These are phyloP conservation scores for Microdon myrmicae DNA, from an alignment of 2,888 invertebrate genomes.

Conservation along the genomic window DNA sequence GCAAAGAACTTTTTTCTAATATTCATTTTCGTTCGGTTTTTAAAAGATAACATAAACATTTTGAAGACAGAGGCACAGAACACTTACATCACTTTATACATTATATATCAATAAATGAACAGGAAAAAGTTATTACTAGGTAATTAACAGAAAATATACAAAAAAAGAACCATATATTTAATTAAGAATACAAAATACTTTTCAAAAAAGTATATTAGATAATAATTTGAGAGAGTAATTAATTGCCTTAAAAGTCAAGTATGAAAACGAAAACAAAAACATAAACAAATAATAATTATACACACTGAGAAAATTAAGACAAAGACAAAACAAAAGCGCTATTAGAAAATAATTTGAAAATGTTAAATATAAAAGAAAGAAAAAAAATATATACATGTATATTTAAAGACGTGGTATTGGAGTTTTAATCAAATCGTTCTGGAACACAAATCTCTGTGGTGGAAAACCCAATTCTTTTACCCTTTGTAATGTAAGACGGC, in stretches of 20 bases:
- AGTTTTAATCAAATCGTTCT: no score
- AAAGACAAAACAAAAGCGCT: constrained; percentile 21
- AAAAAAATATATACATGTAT: constrained; percentile 32
- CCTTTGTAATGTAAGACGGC: no score
- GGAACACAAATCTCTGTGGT: no score
- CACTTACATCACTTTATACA: no score
- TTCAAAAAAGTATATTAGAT: constrained; percentile 34
- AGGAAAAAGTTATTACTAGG: constrained; percentile 26
- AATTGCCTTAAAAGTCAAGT: constrained; percentile 44
- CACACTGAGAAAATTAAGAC: constrained; percentile 12
- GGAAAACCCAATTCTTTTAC: no score
- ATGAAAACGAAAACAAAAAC: constrained; percentile 12
- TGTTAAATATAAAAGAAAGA: constrained; percentile 28
- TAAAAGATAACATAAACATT: constrained; percentile 10
- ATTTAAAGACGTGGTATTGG: constrained; percentile 4
- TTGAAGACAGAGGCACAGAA: background rate
- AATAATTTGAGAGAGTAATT: constrained; percentile 46
- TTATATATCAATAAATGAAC: constrained; percentile 22
- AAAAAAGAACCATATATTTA: no score
- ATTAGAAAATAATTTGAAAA: constrained; percentile 10
- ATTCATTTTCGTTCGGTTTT: constrained; percentile 7
- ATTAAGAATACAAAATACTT: constrained; percentile 20
- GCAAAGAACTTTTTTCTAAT: constrained; percentile 18
- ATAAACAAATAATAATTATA: constrained; percentile 25
- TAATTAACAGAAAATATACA: constrained; percentile 9